Evolutionary conservation across 1,140 invertebrate species (phyloP).

Genomic region (Rhagoletis pomonella): DNA sequence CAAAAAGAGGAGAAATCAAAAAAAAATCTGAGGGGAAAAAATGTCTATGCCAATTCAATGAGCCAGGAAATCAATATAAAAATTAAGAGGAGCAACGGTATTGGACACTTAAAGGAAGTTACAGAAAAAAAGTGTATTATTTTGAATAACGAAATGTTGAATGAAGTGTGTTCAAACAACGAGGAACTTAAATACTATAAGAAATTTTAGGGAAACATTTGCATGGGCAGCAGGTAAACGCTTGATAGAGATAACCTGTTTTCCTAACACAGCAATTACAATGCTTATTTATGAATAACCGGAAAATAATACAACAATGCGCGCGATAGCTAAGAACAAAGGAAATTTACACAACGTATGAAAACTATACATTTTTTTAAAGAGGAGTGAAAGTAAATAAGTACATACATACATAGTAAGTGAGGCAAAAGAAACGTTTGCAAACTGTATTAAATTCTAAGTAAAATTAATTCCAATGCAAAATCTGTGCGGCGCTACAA

Average conservation of each 20-base stretch:
- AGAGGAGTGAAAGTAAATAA: no score
- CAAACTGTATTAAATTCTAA: no score
- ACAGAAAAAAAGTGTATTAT: not conserved
- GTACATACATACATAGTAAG: no score
- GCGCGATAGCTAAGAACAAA: not conserved
- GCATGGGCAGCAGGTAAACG: not conserved
- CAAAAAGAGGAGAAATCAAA: not conserved
- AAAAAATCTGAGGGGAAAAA: no score
- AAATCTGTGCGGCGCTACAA: not conserved
- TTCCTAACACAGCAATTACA: not conserved
- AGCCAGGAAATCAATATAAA: constrained; percentile 35
- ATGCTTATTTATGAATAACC: not conserved
- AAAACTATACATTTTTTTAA: not conserved
- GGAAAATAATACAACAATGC: not conserved
- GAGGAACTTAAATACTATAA: no score
- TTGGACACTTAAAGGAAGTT: constrained; percentile 23
- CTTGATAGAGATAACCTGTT: constrained; percentile 18
- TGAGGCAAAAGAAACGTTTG: no score
- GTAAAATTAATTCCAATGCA: not conserved
- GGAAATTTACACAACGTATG: not conserved
- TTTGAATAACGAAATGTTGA: not conserved
- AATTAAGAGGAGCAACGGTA: not conserved
- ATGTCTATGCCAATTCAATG: not conserved
- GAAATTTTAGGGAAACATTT: constrained; percentile 1
- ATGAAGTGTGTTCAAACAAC: no score